A percentile compares a stretch with the other conserved stretches of the same genome.
Evolutionary conservation across 2,888 invertebrate genomes (phyloP).

Genomic region (Stenurella melanura): DNA sequence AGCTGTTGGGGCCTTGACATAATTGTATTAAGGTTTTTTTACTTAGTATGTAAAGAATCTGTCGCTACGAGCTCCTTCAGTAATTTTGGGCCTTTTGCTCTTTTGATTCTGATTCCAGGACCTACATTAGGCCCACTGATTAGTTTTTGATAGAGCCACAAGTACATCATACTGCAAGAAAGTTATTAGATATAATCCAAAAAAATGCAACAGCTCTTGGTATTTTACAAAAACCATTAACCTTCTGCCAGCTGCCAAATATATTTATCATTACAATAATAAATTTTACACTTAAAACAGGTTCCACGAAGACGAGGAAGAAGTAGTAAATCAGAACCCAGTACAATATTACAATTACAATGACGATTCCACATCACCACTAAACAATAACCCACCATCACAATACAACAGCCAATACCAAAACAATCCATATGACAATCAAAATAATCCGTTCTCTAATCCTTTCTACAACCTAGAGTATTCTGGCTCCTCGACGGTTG

Average conservation of each 20-base stretch:
- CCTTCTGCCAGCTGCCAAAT: neutral
- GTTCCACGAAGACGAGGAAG: constrained; percentile 66
- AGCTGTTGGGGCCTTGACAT: too few relatives aligned
- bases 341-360: constrained; percentile 58
- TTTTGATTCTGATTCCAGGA: too few relatives aligned
- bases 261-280: constrained; percentile 22
- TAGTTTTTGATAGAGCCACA: too few relatives aligned
- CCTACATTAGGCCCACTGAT: too few relatives aligned
- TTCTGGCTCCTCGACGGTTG: constrained; percentile 17
- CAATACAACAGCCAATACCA: constrained; percentile 44
- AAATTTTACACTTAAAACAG: constrained; percentile 59
- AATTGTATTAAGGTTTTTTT: too few relatives aligned
- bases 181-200: too few relatives aligned
- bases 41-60: too few relatives aligned
- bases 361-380: constrained; percentile 60
- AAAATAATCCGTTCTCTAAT: constrained; percentile 50
- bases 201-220: too few relatives aligned
- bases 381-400: constrained; percentile 41
- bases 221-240: too few relatives aligned
- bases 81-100: too few relatives aligned
- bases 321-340: constrained; percentile 58
- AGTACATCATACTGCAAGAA: too few relatives aligned
- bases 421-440: constrained; percentile 46
- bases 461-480: constrained; percentile 45
- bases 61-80: too few relatives aligned